These are phyloP conservation scores for Rattus rattus DNA, from an alignment of 2,113 vertebrate species.

Conservation along the genomic window DNA sequence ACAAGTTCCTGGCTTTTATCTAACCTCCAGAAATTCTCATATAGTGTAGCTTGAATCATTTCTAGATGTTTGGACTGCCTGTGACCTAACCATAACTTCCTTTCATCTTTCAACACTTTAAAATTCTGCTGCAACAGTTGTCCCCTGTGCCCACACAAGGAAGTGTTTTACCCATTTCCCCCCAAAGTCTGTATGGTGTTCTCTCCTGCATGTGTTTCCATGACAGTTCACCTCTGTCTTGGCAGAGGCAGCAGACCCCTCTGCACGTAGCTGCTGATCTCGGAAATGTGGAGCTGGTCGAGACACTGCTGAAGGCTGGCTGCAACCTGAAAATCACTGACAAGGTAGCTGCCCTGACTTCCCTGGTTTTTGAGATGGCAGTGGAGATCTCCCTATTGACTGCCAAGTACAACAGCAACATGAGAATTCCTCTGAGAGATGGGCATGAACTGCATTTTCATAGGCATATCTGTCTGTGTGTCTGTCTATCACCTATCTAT, in stretches of 20 bases:
- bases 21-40: not conserved
- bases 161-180: not conserved
- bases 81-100: not conserved
- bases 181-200: not conserved
- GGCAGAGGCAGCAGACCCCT: conserved; percentile 91
- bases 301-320: conserved; percentile 91
- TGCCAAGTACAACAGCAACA: not conserved
- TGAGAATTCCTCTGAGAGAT: not conserved
- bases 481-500: not conserved
- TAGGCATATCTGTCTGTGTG: not conserved
- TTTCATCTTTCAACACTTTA: not conserved
- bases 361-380: not conserved
- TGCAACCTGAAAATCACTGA: conserved; percentile 88
- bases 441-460: not conserved
- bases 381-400: not conserved
- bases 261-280: conserved; percentile 93
- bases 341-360: conserved; percentile 82
- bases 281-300: conserved; percentile 91
- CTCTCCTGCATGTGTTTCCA: not conserved
- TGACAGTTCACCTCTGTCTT: conserved; percentile 56
- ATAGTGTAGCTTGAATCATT: not conserved
- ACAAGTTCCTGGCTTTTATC: not conserved
- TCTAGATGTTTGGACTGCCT: not conserved
- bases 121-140: not conserved
- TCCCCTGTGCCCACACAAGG: not conserved